These are phyloP conservation scores for Bombyx huttoni DNA, from an alignment of 2,888 invertebrate species.

Conservation along the genomic window DNA sequence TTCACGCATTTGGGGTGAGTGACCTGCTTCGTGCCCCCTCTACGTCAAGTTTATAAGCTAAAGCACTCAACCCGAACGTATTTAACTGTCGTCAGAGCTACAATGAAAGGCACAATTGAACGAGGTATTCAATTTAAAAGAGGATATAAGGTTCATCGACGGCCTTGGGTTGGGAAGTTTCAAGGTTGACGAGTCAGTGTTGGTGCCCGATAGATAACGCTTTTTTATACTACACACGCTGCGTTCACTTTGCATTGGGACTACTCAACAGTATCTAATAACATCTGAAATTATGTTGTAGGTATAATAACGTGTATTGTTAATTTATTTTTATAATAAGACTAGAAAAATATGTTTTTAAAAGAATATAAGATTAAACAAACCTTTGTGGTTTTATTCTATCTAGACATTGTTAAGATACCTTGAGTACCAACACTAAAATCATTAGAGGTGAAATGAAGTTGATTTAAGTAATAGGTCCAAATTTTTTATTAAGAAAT, in stretches of 20 bases:
- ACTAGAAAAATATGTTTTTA: too few species aligned
- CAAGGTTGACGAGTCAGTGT: slow-evolving; percentile 40
- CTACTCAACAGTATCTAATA: not conserved
- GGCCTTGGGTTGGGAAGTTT: slow-evolving; percentile 52
- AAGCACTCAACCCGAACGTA: slow-evolving; percentile 51
- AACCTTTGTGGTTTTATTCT: too few species aligned
- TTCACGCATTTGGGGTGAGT: slow-evolving; percentile 47
- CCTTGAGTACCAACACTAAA: too few species aligned
- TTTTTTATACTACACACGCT: slow-evolving; percentile 19
- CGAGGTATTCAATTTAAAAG: slow-evolving; percentile 27
- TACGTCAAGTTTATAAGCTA: slow-evolving; percentile 31
- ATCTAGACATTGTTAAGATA: too few species aligned
- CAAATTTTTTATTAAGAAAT: too few species aligned
- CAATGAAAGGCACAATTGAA: slow-evolving; percentile 43
- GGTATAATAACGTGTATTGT: too few species aligned
- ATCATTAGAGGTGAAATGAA: too few species aligned
- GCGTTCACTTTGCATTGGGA: slow-evolving; percentile 5
- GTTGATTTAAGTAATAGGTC: too few species aligned
- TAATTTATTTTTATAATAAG: too few species aligned
- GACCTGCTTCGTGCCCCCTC: slow-evolving; percentile 44
- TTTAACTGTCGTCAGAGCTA: slow-evolving; percentile 42
- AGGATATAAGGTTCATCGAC: slow-evolving; percentile 26
- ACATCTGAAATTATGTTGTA: too few species aligned
- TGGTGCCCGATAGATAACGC: slow-evolving; percentile 13
- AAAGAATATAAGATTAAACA: too few species aligned